phyloP scores from a whole-genome alignment of 1,140 invertebrate genomes.

The Neodiprion virginianus region DNA sequence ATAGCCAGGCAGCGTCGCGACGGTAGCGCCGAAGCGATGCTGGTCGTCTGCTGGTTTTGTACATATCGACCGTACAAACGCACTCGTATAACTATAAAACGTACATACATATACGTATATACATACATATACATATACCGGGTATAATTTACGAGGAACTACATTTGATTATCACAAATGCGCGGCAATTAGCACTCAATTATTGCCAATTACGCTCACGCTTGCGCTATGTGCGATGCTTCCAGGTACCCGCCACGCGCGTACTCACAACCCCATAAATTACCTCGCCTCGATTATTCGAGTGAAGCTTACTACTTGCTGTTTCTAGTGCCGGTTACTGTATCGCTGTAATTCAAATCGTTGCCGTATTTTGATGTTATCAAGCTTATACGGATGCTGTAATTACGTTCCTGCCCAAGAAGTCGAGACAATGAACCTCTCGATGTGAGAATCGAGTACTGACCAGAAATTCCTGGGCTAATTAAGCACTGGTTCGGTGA shows the following conservation, averaged over 20 bases:
- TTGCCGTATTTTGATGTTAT: no score
- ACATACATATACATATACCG: no score
- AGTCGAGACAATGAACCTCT: not conserved
- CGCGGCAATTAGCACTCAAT: not conserved
- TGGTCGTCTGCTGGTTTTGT: not conserved
- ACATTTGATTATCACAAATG: constrained; percentile 27
- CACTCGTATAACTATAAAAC: no score
- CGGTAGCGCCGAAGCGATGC: no score
- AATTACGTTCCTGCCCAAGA: not conserved
- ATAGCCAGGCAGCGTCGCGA: no score
- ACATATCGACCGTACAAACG: not conserved
- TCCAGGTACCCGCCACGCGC: not conserved
- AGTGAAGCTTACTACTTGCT: no score
- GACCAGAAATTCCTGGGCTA: not conserved
- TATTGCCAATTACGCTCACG: constrained; percentile 1
- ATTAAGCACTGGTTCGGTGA: not conserved
- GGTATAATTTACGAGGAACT: constrained; percentile 30
- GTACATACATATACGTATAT: no score
- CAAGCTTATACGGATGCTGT: no score
- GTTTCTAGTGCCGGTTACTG: no score
- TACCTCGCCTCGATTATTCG: not conserved
- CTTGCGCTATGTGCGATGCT: not conserved
- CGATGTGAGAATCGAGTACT: not conserved
- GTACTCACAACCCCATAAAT: not conserved
- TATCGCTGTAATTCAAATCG: no score